These are phyloP conservation scores for Sorex fumeus DNA, from an alignment of 2,113 vertebrate species.

Conservation along the genomic window DNA sequence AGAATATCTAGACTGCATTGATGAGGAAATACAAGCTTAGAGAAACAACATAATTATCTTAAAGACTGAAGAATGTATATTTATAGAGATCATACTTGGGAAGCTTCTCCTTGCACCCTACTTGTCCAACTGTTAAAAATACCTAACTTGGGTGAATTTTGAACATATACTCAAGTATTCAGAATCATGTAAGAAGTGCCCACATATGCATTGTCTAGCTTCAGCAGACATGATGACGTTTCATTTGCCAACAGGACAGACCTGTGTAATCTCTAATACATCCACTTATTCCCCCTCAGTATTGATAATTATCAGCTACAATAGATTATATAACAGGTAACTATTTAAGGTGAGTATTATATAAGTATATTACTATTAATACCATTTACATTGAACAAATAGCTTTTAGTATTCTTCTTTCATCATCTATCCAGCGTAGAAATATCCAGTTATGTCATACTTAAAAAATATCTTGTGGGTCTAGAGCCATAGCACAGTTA, in stretches of 20 bases:
- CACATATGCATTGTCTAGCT: neutral
- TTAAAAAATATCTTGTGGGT: too few species aligned
- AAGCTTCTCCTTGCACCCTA: too few species aligned
- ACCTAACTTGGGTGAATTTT: neutral
- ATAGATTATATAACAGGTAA: neutral
- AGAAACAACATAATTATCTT: conserved; percentile 7
- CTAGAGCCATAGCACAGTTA: too few species aligned
- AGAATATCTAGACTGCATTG: neutral
- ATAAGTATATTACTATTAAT: conserved; percentile 23
- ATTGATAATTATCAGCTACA: conserved; percentile 22
- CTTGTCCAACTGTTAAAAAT: too few species aligned
- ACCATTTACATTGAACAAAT: neutral
- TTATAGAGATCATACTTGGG: neutral
- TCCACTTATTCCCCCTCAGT: neutral
- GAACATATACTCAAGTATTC: neutral
- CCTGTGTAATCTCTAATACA: neutral
- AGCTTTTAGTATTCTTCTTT: conserved; percentile 10
- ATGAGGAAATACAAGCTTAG: neutral
- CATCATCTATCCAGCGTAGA: neutral
- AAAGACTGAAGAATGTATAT: neutral
- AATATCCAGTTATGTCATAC: conserved; percentile 7
- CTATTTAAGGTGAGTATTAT: conserved; percentile 7
- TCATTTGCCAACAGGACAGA: neutral
- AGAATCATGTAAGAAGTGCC: neutral
- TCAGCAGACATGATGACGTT: neutral